phyloP scores from a whole-genome alignment of 2,888 invertebrate genomes.

The Megastigmus dorsalis region DNA sequence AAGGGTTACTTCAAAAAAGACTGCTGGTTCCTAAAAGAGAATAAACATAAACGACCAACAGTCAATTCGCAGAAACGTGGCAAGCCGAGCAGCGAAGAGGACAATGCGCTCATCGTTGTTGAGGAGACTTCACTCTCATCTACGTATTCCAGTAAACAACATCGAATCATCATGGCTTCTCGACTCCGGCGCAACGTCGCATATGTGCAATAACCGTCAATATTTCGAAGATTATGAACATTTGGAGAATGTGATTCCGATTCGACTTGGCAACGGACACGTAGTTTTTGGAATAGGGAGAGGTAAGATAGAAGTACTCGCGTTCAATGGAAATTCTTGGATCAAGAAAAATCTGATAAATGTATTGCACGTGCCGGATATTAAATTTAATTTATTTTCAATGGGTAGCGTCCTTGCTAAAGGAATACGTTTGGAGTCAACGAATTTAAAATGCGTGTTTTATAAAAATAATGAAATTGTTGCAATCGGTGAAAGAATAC shows the following conservation, averaged over 20 bases:
- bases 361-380: conserved; percentile 24
- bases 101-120: too few relatives aligned
- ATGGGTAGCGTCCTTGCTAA: too few relatives aligned
- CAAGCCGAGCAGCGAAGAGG: too few relatives aligned
- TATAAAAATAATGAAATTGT: too few relatives aligned
- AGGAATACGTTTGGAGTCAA: too few relatives aligned
- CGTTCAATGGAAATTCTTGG: conserved; percentile 1
- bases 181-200: conserved; percentile 28
- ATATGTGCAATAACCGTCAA: not conserved
- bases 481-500: too few relatives aligned
- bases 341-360: not conserved
- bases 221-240: not conserved
- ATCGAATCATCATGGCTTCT: conserved; percentile 2
- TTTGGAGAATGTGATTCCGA: not conserved
- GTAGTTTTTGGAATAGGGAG: conserved; percentile 2
- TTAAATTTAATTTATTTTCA: conserved; percentile 24
- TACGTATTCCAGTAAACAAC: not conserved
- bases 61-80: too few relatives aligned
- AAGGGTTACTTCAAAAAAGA: not conserved
- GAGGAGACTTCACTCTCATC: not conserved
- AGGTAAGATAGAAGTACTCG: conserved; percentile 19
- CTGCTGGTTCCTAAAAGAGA: too few relatives aligned
- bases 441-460: too few relatives aligned
- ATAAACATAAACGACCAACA: too few relatives aligned
- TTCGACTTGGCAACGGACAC: conserved; percentile 9